These are phyloP conservation scores for Alethe castanea DNA, from an alignment of 2,113 vertebrate genomes.

Conservation along the genomic window DNA sequence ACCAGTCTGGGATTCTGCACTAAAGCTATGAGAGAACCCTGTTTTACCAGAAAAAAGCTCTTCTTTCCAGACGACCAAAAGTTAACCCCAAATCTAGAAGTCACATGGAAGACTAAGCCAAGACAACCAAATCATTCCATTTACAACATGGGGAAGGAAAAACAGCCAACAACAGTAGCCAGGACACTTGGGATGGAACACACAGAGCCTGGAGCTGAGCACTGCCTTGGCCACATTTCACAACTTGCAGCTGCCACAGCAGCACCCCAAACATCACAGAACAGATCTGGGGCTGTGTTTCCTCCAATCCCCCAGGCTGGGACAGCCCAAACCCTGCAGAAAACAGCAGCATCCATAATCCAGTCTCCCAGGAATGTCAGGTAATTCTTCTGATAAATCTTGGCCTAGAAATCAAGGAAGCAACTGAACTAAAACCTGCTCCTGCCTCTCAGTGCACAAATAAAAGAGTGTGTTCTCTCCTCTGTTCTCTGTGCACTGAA, in stretches of 20 bases:
- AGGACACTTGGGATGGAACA: not conserved
- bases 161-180: not conserved
- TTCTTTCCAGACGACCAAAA: not conserved
- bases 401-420: not conserved
- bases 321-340: not conserved
- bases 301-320: not conserved
- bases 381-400: not conserved
- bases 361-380: not conserved
- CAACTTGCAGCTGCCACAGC: too few species aligned
- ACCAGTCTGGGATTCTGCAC: not conserved
- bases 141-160: not conserved
- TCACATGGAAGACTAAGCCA: not conserved
- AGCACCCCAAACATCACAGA: not conserved
- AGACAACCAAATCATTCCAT: not conserved
- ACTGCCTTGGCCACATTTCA: not conserved
- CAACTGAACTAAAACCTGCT: not conserved
- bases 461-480: not conserved
- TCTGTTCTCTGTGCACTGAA: not conserved
- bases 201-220: not conserved
- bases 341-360: not conserved
- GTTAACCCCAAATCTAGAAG: not conserved
- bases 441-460: not conserved
- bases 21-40: not conserved
- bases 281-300: not conserved
- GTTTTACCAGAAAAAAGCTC: not conserved